Evolutionary conservation across 2,113 vertebrate species (phyloP).

Genomic region (Phrynosoma blainvillii): DNA sequence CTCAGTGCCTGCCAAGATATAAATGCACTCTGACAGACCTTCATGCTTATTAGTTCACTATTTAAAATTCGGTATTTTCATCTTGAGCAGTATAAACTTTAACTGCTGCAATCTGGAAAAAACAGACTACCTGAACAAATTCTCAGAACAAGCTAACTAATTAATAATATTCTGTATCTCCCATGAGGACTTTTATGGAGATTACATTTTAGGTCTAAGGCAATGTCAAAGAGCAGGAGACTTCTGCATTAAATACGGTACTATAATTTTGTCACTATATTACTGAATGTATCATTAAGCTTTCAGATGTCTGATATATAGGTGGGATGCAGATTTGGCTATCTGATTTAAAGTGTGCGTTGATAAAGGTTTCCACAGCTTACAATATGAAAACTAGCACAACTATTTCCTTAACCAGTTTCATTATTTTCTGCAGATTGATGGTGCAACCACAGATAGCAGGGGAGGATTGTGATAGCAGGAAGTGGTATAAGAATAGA

Average conservation of each 20-base stretch:
- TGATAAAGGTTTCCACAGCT: not conserved
- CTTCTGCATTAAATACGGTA: not conserved
- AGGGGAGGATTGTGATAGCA: not conserved
- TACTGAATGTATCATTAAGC: slow-evolving; percentile 13
- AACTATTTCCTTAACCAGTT: not conserved
- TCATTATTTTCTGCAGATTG: not conserved
- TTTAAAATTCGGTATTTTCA: slow-evolving; percentile 32
- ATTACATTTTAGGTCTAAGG: not conserved
- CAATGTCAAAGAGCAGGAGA: not conserved
- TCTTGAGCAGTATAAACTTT: not conserved
- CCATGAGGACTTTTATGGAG: not conserved
- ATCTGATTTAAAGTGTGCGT: not conserved
- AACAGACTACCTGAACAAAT: slow-evolving; percentile 6
- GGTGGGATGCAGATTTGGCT: not conserved
- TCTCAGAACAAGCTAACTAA: not conserved
- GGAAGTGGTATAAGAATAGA: not conserved
- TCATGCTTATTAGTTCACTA: slow-evolving; percentile 16
- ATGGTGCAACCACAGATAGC: not conserved
- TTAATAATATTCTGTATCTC: not conserved
- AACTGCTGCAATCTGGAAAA: slow-evolving; percentile 21
- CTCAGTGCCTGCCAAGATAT: slow-evolving; percentile 1
- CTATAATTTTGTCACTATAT: not conserved
- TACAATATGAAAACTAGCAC: no score
- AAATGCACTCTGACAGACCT: slow-evolving; percentile 47
- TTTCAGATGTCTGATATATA: not conserved